Evolutionary conservation across 2,113 vertebrate genomes (phyloP), one percentile per base, ranked within the genome.

Genomic region (Limanda limanda): DNA sequence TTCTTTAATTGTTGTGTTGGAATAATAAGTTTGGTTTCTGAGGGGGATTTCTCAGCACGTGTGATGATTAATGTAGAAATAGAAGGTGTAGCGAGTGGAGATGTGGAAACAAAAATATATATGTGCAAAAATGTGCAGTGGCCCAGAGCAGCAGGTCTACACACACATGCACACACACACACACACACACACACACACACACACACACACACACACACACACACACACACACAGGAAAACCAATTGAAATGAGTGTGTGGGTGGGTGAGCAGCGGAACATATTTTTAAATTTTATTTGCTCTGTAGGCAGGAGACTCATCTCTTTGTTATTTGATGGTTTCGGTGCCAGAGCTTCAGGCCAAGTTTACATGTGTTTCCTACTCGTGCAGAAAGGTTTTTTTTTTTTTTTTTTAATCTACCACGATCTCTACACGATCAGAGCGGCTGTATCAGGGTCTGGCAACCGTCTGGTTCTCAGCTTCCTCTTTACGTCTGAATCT

Each of bases 231-330:
- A 37, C 35, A 37, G 15, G n/a, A 65, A 17, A 37, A 42, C 40
- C 3, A 12, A 71, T 66, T 81, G 55, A 72, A 68, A 52, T 75
- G 42, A 40, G 69, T 67, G 71, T 3, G 79, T 0, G 52, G 75
- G 79, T 0, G 52, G 75, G 82, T 11, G 58, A 68, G 47, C 59
- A 1, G 5, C 11, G 54, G 25, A 71, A 37, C 61, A 79, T 76
- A 42, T 79, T 85, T 83, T 57, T 11, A 68, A 58, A 77, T 79
- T 66, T 78, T 70, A 67, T 69, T 67, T 68, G 68, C 79, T 58
- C 66, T 66, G 86, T 75, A 72, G 71, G 74, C 56, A 15, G 54
- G 23, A 65, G 31, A 9, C 25, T 70, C 1, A 31, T 31, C 5
- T 40, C 59, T 61, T 1, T 67, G 13, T 52, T 37, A 35, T 18